Evolutionary conservation across 1,140 invertebrate genomes (phyloP), one percentile per base, ranked within the genome.

Genomic region (Probaryconus sp.): DNA sequence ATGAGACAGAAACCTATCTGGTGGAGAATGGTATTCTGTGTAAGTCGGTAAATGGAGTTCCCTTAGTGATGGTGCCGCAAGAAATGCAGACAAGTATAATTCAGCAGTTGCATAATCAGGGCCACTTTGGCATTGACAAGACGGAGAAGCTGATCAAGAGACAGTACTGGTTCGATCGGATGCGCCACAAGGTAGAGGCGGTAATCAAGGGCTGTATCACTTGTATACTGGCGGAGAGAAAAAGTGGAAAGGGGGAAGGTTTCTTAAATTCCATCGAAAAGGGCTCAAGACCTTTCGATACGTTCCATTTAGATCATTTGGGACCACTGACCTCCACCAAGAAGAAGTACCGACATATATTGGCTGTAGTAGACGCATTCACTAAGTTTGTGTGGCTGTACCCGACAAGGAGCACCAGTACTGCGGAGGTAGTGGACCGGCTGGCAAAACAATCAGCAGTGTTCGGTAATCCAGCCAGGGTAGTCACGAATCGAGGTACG

Each of bases 151-250:
- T 80, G 11, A 79, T 88, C 3, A 65, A 51, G 17, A 65, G 79
- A 77, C 77, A 86, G 5, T 88, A 80, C 76, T 88, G 67, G 28
- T 82, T 88, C 33, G 50, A 81, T 1, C 75, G 85, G 5, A 11
- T 87, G 21, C 63, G 58, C 18, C 61, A 75, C 9, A 84, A 82
- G 56, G 56, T 87, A 1, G 11, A 63, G 14, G 16, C 2, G 7
- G 13, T n/a, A 2, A 50, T 63, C 5, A n/a, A 28, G 0, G 50
- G 40, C 14, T 63, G 43, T 37, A 5, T 48, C 1, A 2, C 31
- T 3, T 63, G 31, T 9, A 61, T 58, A 21, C 1, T 55, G 7
- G 26, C n/a, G 3, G 13, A 56, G 1, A 1, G 13, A 9, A 30
- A 7, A 56, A 24, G 21, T 24, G 21, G 21, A 4, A 3, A 24